phyloP scores from a whole-genome alignment of 2,113 vertebrate species.

The Xenopus tropicalis region DNA sequence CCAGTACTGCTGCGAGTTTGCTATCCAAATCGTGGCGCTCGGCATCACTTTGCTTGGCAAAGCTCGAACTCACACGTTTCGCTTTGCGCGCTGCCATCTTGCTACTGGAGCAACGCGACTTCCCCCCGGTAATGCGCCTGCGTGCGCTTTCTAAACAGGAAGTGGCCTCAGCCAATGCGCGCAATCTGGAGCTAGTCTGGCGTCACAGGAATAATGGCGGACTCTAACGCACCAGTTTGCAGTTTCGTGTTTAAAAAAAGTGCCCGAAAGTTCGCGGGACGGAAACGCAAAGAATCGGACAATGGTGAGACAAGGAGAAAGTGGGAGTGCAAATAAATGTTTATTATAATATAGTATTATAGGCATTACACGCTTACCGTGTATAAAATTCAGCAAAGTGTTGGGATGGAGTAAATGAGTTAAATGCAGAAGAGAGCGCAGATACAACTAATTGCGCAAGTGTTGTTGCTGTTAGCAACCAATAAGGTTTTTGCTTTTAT shows the following conservation, averaged over 20 bases:
- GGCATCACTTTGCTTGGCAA: rapidly evolving
- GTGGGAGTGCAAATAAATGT: not conserved
- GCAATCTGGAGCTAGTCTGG: no score
- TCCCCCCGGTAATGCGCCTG: not conserved
- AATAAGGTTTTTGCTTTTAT: no score
- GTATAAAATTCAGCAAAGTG: not conserved
- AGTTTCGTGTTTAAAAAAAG: conserved; percentile 81
- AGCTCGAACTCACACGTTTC: conserved; percentile 16
- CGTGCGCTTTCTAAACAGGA: rapidly evolving
- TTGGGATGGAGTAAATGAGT: not conserved
- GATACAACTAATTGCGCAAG: no score
- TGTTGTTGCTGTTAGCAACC: no score
- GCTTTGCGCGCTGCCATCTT: conserved; percentile 43
- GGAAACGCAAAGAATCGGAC: conserved; percentile 63
- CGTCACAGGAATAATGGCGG: conserved; percentile 62
- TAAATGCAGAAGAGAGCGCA: no score
- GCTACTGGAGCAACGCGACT: not conserved
- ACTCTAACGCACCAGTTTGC: conserved; percentile 54
- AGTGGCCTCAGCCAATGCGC: no score
- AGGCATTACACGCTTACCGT: not conserved
- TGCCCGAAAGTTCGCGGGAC: conserved; percentile 61
- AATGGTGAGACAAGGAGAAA: conserved; percentile 59
- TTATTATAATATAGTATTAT: not conserved
- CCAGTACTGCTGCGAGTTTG: conserved; percentile 61
- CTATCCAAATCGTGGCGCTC: conserved; percentile 30